Conservation (phyloP, 2,113 vertebrate species). For the Himantopus leucocephalus region DNA sequence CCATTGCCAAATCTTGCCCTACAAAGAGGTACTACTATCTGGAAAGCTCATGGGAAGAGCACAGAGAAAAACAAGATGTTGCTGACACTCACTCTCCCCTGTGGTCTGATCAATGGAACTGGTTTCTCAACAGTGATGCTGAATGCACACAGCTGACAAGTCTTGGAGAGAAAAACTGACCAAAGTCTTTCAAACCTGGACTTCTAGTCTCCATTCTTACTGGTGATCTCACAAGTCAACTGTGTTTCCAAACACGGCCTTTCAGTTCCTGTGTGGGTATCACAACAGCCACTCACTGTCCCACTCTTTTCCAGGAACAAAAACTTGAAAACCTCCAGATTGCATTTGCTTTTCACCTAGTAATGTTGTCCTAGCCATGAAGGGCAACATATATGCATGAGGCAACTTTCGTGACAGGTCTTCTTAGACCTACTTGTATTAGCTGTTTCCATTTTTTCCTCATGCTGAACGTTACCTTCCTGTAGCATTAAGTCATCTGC, state of each 20-base stretch:
- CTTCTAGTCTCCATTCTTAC: background rate
- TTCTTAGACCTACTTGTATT: background rate
- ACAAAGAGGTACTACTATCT: background rate
- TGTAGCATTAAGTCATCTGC: background rate
- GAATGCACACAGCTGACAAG: background rate
- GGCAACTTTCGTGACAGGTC: background rate
- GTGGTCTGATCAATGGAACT: background rate
- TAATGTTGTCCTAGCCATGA: background rate
- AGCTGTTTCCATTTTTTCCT: background rate
- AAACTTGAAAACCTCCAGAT: background rate
- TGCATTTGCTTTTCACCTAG: background rate
- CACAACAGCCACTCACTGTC: background rate
- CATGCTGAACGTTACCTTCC: background rate
- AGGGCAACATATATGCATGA: background rate
- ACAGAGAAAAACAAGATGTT: background rate
- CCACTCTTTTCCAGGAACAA: background rate
- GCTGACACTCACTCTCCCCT: accelerated
- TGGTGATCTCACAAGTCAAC: background rate
- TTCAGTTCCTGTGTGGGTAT: background rate
- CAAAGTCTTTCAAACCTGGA: background rate
- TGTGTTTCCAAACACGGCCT: background rate
- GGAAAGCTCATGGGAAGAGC: background rate
- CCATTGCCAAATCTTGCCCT: background rate
- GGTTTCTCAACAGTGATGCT: background rate
- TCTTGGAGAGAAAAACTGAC: background rate